These are phyloP conservation scores for Litocranius walleri DNA, from an alignment of 2,113 vertebrate genomes.

Conservation along the genomic window DNA sequence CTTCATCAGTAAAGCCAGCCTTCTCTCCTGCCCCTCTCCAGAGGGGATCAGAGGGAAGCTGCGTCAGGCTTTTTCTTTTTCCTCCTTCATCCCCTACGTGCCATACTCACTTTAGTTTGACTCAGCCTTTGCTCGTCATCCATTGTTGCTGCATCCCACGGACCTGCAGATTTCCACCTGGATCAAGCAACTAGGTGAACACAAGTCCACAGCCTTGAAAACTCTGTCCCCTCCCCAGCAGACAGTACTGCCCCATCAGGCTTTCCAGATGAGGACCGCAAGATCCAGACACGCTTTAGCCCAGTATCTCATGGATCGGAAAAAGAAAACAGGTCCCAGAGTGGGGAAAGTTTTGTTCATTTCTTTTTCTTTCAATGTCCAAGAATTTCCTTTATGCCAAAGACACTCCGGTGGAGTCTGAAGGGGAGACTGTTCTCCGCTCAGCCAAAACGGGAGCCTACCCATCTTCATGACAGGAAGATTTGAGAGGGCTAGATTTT, in stretches of 20 bases:
- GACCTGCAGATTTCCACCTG: not conserved
- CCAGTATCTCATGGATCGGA: not conserved
- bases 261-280: not conserved
- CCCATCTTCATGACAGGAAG: not conserved
- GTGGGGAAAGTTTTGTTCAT: slow-evolving; percentile 50
- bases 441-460: not conserved
- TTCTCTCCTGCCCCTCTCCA: slow-evolving; percentile 50
- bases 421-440: not conserved
- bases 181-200: not conserved
- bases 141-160: slow-evolving; percentile 50
- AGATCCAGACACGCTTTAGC: not conserved
- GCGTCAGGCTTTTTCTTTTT: not conserved
- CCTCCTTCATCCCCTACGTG: not conserved
- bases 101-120: slow-evolving; percentile 54
- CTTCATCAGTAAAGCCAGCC: not conserved
- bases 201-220: not conserved
- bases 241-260: not conserved
- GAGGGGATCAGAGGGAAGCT: slow-evolving; percentile 52
- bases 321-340: not conserved
- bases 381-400: not conserved
- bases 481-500: not conserved
- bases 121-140: slow-evolving; percentile 56
- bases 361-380: slow-evolving; percentile 44
- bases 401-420: not conserved
- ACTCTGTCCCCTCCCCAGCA: not conserved